Percentiles rank a stretch among this genome's conserved stretches.
Conservation (phyloP, 2,113 vertebrate species). For the Cettia cetti region DNA sequence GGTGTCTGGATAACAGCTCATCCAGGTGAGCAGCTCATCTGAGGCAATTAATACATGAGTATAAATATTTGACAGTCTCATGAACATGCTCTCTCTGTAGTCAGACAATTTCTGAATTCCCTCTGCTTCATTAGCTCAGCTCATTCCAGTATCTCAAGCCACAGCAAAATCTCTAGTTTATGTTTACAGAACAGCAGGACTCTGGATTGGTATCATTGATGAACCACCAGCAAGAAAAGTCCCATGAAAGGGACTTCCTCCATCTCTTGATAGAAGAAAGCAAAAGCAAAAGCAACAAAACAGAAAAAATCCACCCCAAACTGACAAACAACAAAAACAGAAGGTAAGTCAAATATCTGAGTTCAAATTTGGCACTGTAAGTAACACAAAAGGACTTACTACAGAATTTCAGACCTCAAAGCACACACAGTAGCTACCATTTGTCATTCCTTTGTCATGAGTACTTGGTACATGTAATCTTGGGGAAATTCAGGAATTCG, state of each 20-base stretch:
- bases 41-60: neutral
- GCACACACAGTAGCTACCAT: neutral
- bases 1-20: neutral
- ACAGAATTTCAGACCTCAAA: neutral
- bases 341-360: neutral
- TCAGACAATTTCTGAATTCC: neutral
- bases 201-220: neutral
- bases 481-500: neutral
- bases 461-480: no score
- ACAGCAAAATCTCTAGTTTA: neutral
- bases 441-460: neutral
- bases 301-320: neutral
- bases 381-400: neutral
- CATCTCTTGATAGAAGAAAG: neutral
- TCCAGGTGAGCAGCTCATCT: neutral
- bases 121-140: neutral
- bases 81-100: neutral
- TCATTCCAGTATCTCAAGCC: neutral
- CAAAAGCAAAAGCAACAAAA: neutral
- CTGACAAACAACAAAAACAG: neutral
- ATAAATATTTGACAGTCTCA: neutral
- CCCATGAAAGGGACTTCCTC: neutral
- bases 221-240: neutral
- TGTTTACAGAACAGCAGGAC: neutral
- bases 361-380: neutral